Evolutionary conservation across 2,113 vertebrate genomes (phyloP).

Genomic region (Plecotus auritus): DNA sequence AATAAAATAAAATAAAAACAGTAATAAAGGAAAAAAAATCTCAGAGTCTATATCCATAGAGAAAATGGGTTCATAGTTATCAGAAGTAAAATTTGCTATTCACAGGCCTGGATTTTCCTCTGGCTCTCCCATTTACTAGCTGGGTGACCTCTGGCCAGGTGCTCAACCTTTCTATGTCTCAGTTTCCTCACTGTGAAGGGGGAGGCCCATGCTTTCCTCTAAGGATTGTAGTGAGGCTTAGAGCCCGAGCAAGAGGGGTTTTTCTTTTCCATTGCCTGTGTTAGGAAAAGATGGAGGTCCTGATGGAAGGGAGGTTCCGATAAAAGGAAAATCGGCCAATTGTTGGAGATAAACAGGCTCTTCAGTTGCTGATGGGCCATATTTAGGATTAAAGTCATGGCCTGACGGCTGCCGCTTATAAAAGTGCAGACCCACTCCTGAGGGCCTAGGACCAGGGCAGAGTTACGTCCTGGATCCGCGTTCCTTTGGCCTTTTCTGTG

Average conservation of each 20-base stretch:
- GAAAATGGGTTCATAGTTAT: not conserved
- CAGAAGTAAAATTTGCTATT: conserved; percentile 13
- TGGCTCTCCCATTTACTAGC: not conserved
- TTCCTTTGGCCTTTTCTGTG: not conserved
- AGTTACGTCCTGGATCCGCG: not conserved
- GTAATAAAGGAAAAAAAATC: not conserved
- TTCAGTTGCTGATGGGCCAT: not conserved
- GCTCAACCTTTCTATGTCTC: not conserved
- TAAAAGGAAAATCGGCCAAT: not conserved
- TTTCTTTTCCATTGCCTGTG: not conserved
- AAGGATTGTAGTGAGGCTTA: not conserved
- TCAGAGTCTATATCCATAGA: not conserved
- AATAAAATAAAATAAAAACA: not conserved
- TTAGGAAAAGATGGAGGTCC: not conserved
- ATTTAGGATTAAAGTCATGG: not conserved
- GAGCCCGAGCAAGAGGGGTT: not conserved
- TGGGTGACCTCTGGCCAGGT: too few species aligned
- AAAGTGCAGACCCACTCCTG: not conserved
- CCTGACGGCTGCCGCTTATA: not conserved
- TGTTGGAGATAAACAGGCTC: not conserved
- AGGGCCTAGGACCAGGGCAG: not conserved
- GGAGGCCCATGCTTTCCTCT: not conserved
- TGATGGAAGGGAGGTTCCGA: not conserved
- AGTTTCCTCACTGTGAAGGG: not conserved
- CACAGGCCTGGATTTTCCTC: not conserved